phyloP scores from a whole-genome alignment of 2,888 invertebrate genomes.

The Mechanitis mazaeus region DNA sequence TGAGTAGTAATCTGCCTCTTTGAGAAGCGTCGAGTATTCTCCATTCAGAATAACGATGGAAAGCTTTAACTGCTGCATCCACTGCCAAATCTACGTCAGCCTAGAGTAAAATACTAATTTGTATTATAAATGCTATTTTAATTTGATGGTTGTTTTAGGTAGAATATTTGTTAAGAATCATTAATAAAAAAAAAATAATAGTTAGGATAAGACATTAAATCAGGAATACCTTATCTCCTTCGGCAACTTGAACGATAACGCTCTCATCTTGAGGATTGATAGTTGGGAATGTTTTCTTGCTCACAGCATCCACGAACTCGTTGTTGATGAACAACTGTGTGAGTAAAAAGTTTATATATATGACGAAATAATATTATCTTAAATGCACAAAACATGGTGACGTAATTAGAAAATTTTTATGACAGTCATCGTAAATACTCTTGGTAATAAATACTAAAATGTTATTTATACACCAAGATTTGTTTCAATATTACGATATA shows the following conservation, averaged over 20 bases:
- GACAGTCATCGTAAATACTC: no score
- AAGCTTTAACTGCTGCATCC: slow-evolving; percentile 86
- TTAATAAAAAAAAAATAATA: no score
- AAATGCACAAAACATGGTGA: no score
- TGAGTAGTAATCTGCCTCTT: slow-evolving; percentile 82
- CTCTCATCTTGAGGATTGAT: slow-evolving; percentile 88
- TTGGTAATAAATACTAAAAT: no score
- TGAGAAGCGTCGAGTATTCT: slow-evolving; percentile 87
- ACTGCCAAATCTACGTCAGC: slow-evolving; percentile 90
- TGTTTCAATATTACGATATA: no score
- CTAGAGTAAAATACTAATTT: slow-evolving; percentile 50
- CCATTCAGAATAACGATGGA: slow-evolving; percentile 84
- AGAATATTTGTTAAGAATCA: no score
- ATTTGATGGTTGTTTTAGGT: no score
- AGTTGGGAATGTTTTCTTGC: slow-evolving; percentile 90
- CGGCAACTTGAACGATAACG: slow-evolving; percentile 85
- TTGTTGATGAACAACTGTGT: slow-evolving; percentile 89
- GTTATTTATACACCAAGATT: no score
- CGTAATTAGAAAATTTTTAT: no score
- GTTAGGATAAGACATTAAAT: background rate
- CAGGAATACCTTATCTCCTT: slow-evolving; percentile 86
- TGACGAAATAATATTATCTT: no score
- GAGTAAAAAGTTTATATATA: background rate
- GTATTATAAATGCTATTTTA: no score
- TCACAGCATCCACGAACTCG: slow-evolving; percentile 87